Evolutionary conservation across 2,888 invertebrate species (phyloP).

Genomic region (Andrena haemorrhoa): DNA sequence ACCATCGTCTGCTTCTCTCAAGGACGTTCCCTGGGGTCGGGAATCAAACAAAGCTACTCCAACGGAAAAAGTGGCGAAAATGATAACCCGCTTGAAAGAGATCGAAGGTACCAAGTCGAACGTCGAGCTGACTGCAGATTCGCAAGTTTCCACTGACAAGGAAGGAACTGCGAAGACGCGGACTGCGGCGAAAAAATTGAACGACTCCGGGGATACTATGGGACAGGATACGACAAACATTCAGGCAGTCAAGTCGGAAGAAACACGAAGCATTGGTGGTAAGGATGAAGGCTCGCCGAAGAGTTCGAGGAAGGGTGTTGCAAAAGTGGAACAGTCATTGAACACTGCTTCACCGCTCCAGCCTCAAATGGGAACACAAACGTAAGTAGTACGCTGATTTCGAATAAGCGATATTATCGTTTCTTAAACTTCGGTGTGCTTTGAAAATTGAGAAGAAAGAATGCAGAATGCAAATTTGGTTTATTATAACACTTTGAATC

Average conservation of each 20-base stretch:
- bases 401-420: not conserved
- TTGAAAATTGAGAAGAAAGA: no score
- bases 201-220: not conserved
- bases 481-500: no score
- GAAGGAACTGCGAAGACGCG: not conserved
- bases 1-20: not conserved
- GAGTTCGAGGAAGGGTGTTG: no score
- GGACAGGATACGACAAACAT: not conserved
- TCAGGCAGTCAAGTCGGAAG: not conserved
- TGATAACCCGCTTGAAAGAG: constrained; percentile 2
- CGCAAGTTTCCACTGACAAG: not conserved
- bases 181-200: not conserved
- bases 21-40: rapidly evolving
- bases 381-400: not conserved
- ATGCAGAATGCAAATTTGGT: no score
- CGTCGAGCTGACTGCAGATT: no score
- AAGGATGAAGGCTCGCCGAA: not conserved
- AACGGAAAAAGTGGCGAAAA: not conserved
- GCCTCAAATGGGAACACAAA: constrained; percentile 26
- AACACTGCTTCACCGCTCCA: not conserved
- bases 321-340: not conserved
- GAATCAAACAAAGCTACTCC: not conserved
- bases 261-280: not conserved
- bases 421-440: no score
- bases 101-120: not conserved